phyloP scores from a whole-genome alignment of 1,140 invertebrate genomes.

The Rhopalosiphum padi region DNA sequence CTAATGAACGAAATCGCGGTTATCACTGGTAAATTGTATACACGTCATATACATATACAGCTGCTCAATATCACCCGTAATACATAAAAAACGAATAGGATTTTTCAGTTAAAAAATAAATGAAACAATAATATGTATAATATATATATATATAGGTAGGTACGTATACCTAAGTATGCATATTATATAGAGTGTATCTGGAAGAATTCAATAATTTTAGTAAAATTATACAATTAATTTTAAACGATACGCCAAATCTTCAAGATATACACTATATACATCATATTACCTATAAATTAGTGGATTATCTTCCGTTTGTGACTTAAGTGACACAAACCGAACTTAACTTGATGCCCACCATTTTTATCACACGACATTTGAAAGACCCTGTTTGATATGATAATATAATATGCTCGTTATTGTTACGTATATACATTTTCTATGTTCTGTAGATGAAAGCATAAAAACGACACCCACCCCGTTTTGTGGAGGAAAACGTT shows the following conservation, averaged over 20 bases:
- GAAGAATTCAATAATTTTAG: not conserved
- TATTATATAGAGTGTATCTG: not conserved
- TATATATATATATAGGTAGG: not conserved
- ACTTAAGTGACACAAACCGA: not conserved
- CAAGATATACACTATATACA: not conserved
- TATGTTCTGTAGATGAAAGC: not conserved
- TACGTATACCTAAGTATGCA: not conserved
- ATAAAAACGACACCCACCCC: not conserved
- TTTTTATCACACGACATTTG: not conserved
- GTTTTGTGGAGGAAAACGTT: slow-evolving; percentile 70
- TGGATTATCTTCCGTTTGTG: not conserved
- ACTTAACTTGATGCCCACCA: not conserved
- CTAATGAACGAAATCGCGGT: not conserved
- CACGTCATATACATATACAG: not conserved
- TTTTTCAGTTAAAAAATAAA: not conserved
- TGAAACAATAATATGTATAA: not conserved
- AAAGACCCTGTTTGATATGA: not conserved
- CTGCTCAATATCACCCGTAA: not conserved
- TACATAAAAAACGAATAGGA: not conserved
- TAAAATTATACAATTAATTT: not conserved
- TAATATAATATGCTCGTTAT: not conserved
- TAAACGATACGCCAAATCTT: not conserved
- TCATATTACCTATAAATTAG: not conserved
- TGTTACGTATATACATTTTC: not conserved
- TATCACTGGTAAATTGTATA: not conserved